phyloP scores from a whole-genome alignment of 2,797 vertebrate species.

The Anniella stebbinsi region DNA sequence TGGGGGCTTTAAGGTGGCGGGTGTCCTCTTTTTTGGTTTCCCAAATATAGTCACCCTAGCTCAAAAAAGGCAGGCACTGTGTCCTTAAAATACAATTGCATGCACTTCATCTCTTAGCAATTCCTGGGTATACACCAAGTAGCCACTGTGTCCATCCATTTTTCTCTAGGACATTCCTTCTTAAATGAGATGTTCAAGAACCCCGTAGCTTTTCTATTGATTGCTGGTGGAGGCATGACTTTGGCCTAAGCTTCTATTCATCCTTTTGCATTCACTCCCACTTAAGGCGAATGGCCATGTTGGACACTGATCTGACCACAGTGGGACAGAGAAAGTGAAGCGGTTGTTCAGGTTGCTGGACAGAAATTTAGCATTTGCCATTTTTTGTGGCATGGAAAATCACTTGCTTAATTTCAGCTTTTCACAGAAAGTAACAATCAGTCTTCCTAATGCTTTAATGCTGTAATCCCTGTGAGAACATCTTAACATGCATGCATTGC shows the following conservation, averaged over 20 bases:
- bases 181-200: constrained; percentile 25
- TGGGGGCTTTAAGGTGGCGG: no score
- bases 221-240: neutral
- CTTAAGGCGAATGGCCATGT: neutral
- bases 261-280: neutral
- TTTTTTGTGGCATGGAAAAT: no score
- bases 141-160: neutral
- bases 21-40: no score
- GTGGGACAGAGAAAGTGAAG: neutral
- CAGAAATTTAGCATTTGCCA: neutral
- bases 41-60: no score
- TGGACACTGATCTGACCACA: no score
- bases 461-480: neutral
- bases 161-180: constrained; percentile 18
- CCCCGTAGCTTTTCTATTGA: constrained; percentile 13
- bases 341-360: neutral
- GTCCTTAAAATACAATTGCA: constrained; percentile 11
- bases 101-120: neutral
- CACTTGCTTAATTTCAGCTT: neutral
- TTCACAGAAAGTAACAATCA: neutral
- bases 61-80: neutral
- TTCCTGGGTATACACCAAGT: neutral
- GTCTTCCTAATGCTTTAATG: neutral
- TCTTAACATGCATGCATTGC: neutral
- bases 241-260: neutral